A percentile compares a stretch with the other conserved stretches of the same genome.
phyloP scores from a whole-genome alignment of 1,140 invertebrate species.

The Tyrophagus putrescentiae region DNA sequence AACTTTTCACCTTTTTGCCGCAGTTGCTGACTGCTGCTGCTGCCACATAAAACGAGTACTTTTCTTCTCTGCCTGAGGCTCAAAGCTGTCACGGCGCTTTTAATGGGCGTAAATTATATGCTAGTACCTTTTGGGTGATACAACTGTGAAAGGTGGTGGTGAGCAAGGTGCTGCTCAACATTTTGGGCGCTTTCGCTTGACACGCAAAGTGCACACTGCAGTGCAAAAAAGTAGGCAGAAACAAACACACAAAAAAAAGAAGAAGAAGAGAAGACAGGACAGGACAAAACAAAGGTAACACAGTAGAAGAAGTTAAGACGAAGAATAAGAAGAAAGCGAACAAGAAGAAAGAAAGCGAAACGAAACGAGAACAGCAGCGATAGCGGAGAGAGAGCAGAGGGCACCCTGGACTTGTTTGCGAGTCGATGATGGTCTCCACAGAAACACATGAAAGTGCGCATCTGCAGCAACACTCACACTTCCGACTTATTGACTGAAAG shows the following conservation, averaged over 20 bases:
- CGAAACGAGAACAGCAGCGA: neutral
- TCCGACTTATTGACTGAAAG: no score
- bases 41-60: constrained; percentile 2
- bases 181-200: constrained; percentile 8
- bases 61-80: constrained; percentile 9
- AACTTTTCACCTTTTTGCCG: neutral
- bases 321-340: neutral
- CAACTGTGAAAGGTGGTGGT: neutral
- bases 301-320: no score
- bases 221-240: constrained; percentile 5
- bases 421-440: no score
- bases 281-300: neutral
- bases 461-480: no score
- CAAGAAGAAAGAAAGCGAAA: neutral
- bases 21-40: neutral
- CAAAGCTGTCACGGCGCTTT: constrained; percentile 16
- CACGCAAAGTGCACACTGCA: constrained; percentile 3
- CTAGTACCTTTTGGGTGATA: neutral
- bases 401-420: constrained; percentile 8
- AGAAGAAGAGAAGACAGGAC: neutral
- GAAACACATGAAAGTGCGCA: no score
- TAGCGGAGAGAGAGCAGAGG: neutral
- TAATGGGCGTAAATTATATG: constrained; percentile 21
- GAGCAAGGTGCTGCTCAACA: neutral
- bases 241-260: neutral